These are phyloP conservation scores for Hofmannophila pseudospretella DNA, from an alignment of 2,888 invertebrate species.

Conservation along the genomic window DNA sequence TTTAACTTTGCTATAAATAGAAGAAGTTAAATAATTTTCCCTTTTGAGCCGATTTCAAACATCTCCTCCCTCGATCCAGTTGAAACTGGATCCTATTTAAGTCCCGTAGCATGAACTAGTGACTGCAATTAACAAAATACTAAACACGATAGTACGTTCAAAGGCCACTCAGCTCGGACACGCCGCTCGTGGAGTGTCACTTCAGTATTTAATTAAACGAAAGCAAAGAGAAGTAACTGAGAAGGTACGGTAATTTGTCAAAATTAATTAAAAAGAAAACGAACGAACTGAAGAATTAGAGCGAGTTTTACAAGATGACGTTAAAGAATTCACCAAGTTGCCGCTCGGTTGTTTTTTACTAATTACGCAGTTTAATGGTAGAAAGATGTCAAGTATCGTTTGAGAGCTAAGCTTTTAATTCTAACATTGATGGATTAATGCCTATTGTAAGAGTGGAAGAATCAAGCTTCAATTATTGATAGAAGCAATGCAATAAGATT, in stretches of 20 bases:
- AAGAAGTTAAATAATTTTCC: too few species aligned
- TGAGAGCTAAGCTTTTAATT: constrained; percentile 7
- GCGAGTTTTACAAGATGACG: constrained; percentile 56
- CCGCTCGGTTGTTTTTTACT: constrained; percentile 13
- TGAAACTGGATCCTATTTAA: not conserved
- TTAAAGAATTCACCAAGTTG: constrained; percentile 41
- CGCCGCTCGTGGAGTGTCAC: constrained; percentile 62
- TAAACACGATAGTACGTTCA: constrained; percentile 10
- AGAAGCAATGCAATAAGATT: too few species aligned
- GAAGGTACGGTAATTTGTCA: constrained; percentile 74
- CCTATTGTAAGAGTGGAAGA: too few species aligned
- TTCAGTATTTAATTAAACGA: constrained; percentile 75
- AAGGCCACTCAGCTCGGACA: constrained; percentile 40
- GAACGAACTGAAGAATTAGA: constrained; percentile 56
- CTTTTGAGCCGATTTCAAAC: too few species aligned
- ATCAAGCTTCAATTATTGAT: too few species aligned
- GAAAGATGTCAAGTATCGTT: constrained; percentile 9
- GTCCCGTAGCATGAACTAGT: constrained; percentile 1
- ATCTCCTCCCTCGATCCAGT: too few species aligned
- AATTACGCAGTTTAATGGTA: constrained; percentile 27
- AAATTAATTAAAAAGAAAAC: constrained; percentile 77
- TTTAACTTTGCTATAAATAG: too few species aligned
- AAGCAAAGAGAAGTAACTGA: constrained; percentile 63
- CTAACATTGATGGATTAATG: not conserved
- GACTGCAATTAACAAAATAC: constrained; percentile 16